Evolutionary conservation across 1,140 invertebrate species (phyloP), one percentile per base, ranked within the genome.

Genomic region (Pseudomyrmex cubaensis): DNA sequence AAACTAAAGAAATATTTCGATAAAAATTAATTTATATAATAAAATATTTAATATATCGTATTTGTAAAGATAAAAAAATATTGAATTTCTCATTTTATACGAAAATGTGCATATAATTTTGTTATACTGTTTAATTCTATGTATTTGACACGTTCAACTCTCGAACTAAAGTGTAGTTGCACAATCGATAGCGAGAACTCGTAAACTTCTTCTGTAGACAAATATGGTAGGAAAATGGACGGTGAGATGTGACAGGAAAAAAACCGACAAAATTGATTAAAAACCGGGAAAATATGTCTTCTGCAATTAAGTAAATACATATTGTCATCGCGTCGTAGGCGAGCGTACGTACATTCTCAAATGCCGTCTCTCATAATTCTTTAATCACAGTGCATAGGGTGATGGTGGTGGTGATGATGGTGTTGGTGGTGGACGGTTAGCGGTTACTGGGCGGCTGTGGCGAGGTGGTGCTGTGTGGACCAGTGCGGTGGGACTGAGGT

Each of bases 381-480:
- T 92, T 89, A 92, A 90, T 93, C 91, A 90, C 86, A 91, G 89
- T 92, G 89, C 88, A 90, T 92, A 86, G 83, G 83, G 84, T 86
- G 85, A 77, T 90, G 83, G 87, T 90, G 87, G 89, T 92, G 87
- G 86, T 90, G 90, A 87, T 91, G 90, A 85, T 92, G 90, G 82
- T 90, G 84, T 84, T 90, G 90, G 85, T 91, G 85, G 84, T 91
- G 89, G 90, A 93, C 96, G 96, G 94, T 95, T 87, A 91, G 76
- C 90, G 93, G 94, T 94, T 95, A 95, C 92, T 95, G 94, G 89
- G 95, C 94, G 89, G 95, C 94, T 91, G 95, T 93, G 87, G 94
- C 95, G 90, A 94, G 94, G 91, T 94, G 94, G 93, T 93, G 92
- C 92, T 94, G 92, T 95, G 95, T 95, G 95, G 95, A 93, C 94